Percentiles rank a stretch among this genome's conserved stretches.
Evolutionary conservation across 2,888 invertebrate species (phyloP).

Genomic region (Himalopsyche kuldschensis): DNA sequence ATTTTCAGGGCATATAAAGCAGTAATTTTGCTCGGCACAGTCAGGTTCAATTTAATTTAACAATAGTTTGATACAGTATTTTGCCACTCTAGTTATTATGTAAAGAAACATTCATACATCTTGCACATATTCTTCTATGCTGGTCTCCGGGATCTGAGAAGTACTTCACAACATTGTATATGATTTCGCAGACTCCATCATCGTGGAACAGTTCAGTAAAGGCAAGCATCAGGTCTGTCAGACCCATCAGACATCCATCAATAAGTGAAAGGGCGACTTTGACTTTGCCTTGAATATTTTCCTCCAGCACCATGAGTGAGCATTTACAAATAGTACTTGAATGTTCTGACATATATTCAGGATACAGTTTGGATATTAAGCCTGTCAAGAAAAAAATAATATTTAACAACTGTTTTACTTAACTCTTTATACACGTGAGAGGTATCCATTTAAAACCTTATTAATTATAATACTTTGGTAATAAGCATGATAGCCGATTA

Average conservation of each 20-base stretch:
- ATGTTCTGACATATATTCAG: slow-evolving; percentile 18
- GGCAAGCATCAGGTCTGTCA: background rate
- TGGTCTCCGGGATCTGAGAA: slow-evolving; percentile 33
- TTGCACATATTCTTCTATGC: slow-evolving; percentile 19
- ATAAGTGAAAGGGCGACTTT: background rate
- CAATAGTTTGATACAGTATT: no score
- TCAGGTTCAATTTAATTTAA: no score
- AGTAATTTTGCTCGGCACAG: no score
- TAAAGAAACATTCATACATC: slow-evolving; percentile 18
- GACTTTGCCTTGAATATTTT: slow-evolving; percentile 15
- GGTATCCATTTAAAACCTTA: no score
- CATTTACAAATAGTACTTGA: slow-evolving; percentile 16
- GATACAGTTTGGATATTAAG: slow-evolving; percentile 17
- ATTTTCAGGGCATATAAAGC: no score
- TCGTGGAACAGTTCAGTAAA: background rate
- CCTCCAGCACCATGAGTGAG: slow-evolving; percentile 19
- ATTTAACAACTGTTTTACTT: background rate
- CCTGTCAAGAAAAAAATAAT: slow-evolving; percentile 5
- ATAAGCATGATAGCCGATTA: no score
- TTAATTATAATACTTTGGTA: no score
- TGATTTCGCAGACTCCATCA: background rate
- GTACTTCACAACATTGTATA: slow-evolving; percentile 21
- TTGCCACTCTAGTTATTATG: no score
- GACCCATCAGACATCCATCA: background rate
- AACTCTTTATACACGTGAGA: no score